Conservation (phyloP, 2,797 vertebrate genomes). For the Urosaurus nigricauda region DNA sequence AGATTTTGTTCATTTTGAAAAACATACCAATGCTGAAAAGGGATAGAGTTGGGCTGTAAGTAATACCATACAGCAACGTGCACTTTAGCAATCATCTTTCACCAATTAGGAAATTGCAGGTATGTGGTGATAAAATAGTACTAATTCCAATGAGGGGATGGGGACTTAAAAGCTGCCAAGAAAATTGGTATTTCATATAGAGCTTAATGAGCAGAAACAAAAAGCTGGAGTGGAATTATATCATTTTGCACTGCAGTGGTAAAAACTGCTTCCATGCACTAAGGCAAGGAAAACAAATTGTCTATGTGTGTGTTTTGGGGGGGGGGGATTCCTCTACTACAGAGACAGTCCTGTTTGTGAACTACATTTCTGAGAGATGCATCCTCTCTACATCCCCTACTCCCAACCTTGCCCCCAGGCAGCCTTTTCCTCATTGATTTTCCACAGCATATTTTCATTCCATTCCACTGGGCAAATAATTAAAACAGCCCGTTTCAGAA, state of each 20-base stretch:
- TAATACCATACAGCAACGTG: not conserved
- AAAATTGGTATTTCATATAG: slow-evolving; percentile 27
- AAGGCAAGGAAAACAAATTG: not conserved
- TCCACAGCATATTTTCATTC: slow-evolving; percentile 25
- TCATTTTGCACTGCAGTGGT: slow-evolving; percentile 39
- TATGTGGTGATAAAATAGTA: slow-evolving; percentile 19
- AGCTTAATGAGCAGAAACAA: slow-evolving; percentile 45
- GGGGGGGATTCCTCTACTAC: slow-evolving; percentile 10
- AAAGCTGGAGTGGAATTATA: slow-evolving; percentile 43
- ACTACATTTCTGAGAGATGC: slow-evolving; percentile 8
- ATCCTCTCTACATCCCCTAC: not conserved
- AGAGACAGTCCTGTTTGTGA: slow-evolving; percentile 39
- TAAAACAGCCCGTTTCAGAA: slow-evolving; percentile 20
- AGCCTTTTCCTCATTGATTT: slow-evolving; percentile 41
- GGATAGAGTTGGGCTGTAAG: slow-evolving; percentile 3
- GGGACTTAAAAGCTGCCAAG: slow-evolving; percentile 28
- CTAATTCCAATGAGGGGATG: not conserved
- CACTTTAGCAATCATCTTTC: slow-evolving; percentile 33
- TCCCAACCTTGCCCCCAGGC: not conserved
- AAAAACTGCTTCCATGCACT: slow-evolving; percentile 52
- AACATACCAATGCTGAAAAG: slow-evolving; percentile 32
- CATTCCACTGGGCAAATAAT: slow-evolving; percentile 20
- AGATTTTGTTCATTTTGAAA: slow-evolving; percentile 33
- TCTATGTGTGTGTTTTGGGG: not conserved
- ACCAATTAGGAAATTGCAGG: slow-evolving; percentile 32